Conservation (phyloP, 1,140 invertebrate genomes). For the Drosophila nasuta region DNA sequence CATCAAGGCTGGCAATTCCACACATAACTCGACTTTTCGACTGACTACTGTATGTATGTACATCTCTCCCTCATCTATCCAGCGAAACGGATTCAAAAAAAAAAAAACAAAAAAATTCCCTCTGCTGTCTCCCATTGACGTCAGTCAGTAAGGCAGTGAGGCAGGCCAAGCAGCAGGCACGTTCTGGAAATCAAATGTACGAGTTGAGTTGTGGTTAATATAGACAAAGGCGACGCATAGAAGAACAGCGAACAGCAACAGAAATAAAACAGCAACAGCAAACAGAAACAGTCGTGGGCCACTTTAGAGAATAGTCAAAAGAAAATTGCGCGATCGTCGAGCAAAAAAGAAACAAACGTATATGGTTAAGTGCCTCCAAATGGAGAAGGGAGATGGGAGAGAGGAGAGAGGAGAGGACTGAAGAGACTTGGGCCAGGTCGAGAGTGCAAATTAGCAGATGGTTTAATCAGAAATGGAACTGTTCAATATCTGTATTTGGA, state of each 20-base stretch:
- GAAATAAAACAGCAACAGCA: background rate
- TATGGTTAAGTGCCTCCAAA: slow-evolving; percentile 24
- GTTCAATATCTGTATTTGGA: slow-evolving; percentile 32
- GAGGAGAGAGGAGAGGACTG: slow-evolving; percentile 18
- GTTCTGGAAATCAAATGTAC: slow-evolving; percentile 75
- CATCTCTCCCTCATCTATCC: slow-evolving; percentile 16
- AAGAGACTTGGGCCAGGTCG: slow-evolving; percentile 56
- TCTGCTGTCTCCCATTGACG: slow-evolving; percentile 58
- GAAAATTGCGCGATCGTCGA: slow-evolving; percentile 38
- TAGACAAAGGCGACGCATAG: slow-evolving; percentile 44
- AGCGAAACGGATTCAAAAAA: slow-evolving; percentile 2
- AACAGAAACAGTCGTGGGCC: slow-evolving; percentile 22
- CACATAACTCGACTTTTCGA: slow-evolving; percentile 24
- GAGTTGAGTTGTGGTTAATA: slow-evolving; percentile 19
- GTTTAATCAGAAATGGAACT: slow-evolving; percentile 27
- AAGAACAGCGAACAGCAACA: slow-evolving; percentile 12
- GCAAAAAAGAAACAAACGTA: slow-evolving; percentile 10
- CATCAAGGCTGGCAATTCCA: slow-evolving; percentile 34
- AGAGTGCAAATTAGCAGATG: slow-evolving; percentile 72
- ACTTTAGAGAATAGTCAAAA: slow-evolving; percentile 42
- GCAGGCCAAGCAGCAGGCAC: slow-evolving; percentile 50
- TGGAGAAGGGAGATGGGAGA: background rate
- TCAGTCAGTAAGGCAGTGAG: slow-evolving; percentile 67
- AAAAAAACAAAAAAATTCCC: slow-evolving; percentile 1
- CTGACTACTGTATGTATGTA: slow-evolving; percentile 17